Conservation (phyloP, 2,113 vertebrate species). For the Octodon degus region DNA sequence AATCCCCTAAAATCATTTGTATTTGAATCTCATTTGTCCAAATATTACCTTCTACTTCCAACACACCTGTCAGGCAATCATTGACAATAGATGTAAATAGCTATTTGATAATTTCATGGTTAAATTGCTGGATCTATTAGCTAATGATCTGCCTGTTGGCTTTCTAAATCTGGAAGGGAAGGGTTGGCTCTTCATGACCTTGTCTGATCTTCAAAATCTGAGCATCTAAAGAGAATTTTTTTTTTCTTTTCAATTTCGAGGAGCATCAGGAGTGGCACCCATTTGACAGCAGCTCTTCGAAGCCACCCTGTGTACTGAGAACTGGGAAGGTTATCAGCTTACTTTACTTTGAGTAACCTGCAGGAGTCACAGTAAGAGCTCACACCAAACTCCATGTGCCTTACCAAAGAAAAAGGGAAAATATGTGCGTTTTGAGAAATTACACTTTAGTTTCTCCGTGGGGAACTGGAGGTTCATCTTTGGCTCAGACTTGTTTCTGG, state of each 20-base stretch:
- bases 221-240: conserved; percentile 32
- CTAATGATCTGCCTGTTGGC: neutral
- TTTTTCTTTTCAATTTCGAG: conserved; percentile 31
- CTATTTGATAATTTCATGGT: neutral
- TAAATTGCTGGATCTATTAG: conserved; percentile 16
- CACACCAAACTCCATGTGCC: neutral
- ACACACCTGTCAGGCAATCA: neutral
- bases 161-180: neutral
- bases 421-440: neutral
- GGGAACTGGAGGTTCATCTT: neutral
- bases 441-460: neutral
- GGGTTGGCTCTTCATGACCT: neutral
- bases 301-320: neutral
- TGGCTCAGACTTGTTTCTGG: neutral
- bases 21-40: neutral
- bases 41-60: neutral
- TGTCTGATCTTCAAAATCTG: conserved; percentile 27
- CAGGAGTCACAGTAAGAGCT: conserved; percentile 74
- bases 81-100: neutral
- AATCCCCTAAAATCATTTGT: neutral
- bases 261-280: conserved; percentile 43
- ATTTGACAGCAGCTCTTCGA: neutral
- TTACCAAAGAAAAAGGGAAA: neutral
- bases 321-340: neutral
- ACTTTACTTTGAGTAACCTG: conserved; percentile 68